A percentile compares a stretch with the other conserved stretches of the same genome.
Conservation (phyloP, 2,797 vertebrate species). For the Amazona ochrocephala region DNA sequence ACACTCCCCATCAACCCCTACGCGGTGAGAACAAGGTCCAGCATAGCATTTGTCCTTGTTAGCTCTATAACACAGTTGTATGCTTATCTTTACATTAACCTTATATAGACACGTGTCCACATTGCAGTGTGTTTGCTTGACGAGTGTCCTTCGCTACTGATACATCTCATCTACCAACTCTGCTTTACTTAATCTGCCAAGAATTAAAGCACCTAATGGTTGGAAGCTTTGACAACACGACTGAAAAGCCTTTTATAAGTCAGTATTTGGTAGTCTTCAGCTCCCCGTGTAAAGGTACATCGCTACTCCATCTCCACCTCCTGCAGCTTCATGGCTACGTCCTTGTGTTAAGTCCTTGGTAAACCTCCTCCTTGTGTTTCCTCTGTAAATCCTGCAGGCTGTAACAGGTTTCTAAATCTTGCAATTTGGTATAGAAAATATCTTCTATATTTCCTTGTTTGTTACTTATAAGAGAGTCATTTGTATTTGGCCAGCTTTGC, state of each 20-base stretch:
- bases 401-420: background rate
- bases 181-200: background rate
- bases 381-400: conserved; percentile 6
- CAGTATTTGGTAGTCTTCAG: background rate
- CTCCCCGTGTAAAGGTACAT: background rate
- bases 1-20: background rate
- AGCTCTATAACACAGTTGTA: background rate
- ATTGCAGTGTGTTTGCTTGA: background rate
- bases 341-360: background rate
- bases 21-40: background rate
- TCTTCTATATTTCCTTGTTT: background rate
- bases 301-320: background rate
- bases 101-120: accelerated
- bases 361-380: background rate
- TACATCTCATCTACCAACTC: background rate
- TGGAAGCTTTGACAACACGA: background rate
- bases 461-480: background rate
- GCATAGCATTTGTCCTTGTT: background rate
- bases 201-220: background rate
- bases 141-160: background rate
- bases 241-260: background rate
- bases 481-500: conserved; percentile 8
- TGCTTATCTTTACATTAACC: background rate
- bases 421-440: background rate
- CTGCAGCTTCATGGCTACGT: background rate